phyloP scores from a whole-genome alignment of 2,113 vertebrate genomes.

The Cyphotilapia sp. region DNA sequence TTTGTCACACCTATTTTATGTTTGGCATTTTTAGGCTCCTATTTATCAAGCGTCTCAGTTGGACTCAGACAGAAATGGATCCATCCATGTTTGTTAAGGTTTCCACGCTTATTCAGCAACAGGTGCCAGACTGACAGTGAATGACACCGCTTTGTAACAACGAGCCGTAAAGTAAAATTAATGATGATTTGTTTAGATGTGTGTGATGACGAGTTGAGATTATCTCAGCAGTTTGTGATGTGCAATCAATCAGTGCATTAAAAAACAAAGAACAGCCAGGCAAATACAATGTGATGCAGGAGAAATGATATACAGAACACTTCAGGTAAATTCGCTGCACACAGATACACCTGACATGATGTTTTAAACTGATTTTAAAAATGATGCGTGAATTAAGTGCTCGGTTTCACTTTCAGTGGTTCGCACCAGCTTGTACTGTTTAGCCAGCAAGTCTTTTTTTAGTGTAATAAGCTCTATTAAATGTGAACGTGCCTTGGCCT shows the following conservation, averaged over 20 bases:
- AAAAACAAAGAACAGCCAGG: background rate
- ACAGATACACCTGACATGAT: background rate
- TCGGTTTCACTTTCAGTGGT: constrained; percentile 8
- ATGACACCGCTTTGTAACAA: background rate
- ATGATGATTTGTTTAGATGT: background rate
- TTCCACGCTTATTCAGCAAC: background rate
- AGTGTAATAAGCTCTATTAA: constrained; percentile 1
- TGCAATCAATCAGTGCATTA: background rate
- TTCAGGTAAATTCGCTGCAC: background rate
- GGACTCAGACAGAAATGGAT: background rate
- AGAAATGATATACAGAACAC: background rate
- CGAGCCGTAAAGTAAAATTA: background rate
- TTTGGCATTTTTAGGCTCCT: background rate
- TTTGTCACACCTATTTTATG: constrained; percentile 1
- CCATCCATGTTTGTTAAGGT: background rate
- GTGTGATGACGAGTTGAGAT: background rate
- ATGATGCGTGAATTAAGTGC: background rate
- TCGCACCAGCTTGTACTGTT: constrained; percentile 1
- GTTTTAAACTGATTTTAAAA: background rate
- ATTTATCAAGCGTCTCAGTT: background rate
- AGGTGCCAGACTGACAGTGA: background rate
- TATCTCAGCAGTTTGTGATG: background rate
- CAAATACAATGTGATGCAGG: background rate
- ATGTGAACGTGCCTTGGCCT: constrained; percentile 14
- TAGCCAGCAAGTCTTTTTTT: background rate